phyloP scores from a whole-genome alignment of 2,797 vertebrate species.

The Chaetophractus vellerosus region DNA sequence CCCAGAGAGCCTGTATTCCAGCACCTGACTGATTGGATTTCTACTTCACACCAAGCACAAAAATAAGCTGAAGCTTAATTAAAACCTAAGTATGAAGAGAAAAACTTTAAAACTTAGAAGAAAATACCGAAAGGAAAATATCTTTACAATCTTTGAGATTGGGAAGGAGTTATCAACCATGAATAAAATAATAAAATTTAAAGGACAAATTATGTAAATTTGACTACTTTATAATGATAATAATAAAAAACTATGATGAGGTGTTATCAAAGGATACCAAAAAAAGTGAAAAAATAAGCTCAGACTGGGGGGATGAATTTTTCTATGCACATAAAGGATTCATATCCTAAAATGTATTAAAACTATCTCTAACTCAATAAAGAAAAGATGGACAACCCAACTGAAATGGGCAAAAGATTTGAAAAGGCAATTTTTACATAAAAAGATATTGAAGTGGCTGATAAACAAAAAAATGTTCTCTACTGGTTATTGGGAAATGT shows the following conservation, averaged over 20 bases:
- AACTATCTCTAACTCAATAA: background rate
- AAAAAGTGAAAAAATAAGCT: background rate
- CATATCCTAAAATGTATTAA: constrained; percentile 25
- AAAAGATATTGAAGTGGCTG: background rate
- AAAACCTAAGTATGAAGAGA: background rate
- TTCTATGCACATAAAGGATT: background rate
- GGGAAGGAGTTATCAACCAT: background rate
- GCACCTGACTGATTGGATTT: background rate
- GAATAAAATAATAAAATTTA: constrained; percentile 1
- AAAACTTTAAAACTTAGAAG: constrained; percentile 9
- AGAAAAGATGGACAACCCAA: background rate
- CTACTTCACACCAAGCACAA: background rate
- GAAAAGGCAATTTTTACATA: background rate
- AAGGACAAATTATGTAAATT: constrained; percentile 17
- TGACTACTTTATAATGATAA: background rate
- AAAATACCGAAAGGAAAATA: background rate
- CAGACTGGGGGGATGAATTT: background rate
- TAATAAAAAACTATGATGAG: background rate
- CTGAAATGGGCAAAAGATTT: background rate
- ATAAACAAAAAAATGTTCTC: constrained; percentile 13
- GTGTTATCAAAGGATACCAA: background rate
- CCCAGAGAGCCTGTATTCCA: background rate
- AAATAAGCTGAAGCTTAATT: background rate
- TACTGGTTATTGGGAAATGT: background rate
- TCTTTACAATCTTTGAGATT: background rate